phyloP scores from a whole-genome alignment of 2,888 invertebrate species.

The Teleogryllus oceanicus region DNA sequence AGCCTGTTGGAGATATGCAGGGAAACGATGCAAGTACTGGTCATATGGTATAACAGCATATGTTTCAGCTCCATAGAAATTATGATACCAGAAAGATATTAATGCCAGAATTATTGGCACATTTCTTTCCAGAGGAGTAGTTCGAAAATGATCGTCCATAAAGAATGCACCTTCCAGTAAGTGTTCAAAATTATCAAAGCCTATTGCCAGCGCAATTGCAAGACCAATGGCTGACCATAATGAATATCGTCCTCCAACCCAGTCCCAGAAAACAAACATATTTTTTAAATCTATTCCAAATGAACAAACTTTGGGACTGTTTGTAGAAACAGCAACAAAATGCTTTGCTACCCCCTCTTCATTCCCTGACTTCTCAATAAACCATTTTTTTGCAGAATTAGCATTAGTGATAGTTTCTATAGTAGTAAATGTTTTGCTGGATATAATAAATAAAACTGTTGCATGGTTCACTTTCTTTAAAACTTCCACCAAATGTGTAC shows the following conservation, averaged over 20 bases:
- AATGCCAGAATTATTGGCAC: constrained; percentile 51
- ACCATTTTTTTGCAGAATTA: constrained; percentile 95
- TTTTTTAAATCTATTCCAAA: constrained; percentile 97
- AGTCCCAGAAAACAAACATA: constrained; percentile 99
- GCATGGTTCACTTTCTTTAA: constrained; percentile 86
- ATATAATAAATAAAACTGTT: constrained; percentile 95
- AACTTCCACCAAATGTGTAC: constrained; percentile 94
- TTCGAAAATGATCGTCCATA: constrained; percentile 90
- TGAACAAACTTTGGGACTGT: constrained; percentile 71
- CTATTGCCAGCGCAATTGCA: constrained; percentile 89
- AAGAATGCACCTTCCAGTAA: constrained; percentile 86
- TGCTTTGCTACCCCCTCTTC: constrained; percentile 86
- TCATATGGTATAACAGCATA: constrained; percentile 97
- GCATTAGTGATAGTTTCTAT: constrained; percentile 99
- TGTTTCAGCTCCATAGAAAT: constrained; percentile 93
- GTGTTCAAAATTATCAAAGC: constrained; percentile 91
- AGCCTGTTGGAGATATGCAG: constrained; percentile 99
- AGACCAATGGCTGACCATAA: constrained; percentile 99
- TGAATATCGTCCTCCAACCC: constrained; percentile 98
- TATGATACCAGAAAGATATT: constrained; percentile 63
- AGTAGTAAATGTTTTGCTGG: constrained; percentile 98
- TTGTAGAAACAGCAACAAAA: constrained; percentile 97
- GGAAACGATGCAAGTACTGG: constrained; percentile 97
- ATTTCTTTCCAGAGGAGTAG: constrained; percentile 84
- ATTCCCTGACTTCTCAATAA: constrained; percentile 80